Evolutionary conservation across 2,888 invertebrate genomes (phyloP).

Genomic region (Drosophila planitibia): DNA sequence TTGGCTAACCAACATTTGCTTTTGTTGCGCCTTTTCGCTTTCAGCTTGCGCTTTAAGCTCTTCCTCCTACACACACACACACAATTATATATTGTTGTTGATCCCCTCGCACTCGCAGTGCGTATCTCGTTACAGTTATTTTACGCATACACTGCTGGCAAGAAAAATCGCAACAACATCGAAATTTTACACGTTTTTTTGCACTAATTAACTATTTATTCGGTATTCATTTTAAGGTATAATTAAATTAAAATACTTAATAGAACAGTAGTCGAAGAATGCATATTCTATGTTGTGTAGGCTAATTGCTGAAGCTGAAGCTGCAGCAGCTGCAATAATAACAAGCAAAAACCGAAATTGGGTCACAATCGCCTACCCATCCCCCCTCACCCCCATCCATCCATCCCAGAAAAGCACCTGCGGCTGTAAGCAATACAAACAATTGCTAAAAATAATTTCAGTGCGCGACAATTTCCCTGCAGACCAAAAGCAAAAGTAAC

Average conservation of each 20-base stretch:
- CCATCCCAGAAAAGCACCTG: slow-evolving; percentile 35
- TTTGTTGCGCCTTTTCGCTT: slow-evolving; percentile 71
- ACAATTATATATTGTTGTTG: slow-evolving; percentile 1
- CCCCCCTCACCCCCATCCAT: neutral
- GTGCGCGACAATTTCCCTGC: slow-evolving; percentile 67
- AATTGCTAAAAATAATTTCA: slow-evolving; percentile 79
- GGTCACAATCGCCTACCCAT: slow-evolving; percentile 51
- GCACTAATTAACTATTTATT: neutral
- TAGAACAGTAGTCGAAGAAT: neutral
- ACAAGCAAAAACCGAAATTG: slow-evolving; percentile 62
- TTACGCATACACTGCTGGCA: slow-evolving; percentile 70
- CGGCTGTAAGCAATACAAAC: slow-evolving; percentile 52
- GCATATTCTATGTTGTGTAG: slow-evolving; percentile 20
- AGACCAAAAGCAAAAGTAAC: slow-evolving; percentile 24
- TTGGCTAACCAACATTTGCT: slow-evolving; percentile 43
- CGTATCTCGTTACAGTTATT: slow-evolving; percentile 70
- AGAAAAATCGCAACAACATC: slow-evolving; percentile 49
- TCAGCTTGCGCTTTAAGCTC: slow-evolving; percentile 64
- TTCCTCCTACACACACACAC: neutral
- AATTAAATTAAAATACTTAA: neutral
- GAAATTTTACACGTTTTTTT: neutral
- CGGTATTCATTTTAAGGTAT: neutral
- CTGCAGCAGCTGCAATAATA: slow-evolving; percentile 28
- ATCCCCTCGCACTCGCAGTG: slow-evolving; percentile 21
- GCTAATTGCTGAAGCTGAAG: slow-evolving; percentile 50